Conservation (phyloP, 92 coral and sea anemone genomes). For the Montipora capitata region DNA sequence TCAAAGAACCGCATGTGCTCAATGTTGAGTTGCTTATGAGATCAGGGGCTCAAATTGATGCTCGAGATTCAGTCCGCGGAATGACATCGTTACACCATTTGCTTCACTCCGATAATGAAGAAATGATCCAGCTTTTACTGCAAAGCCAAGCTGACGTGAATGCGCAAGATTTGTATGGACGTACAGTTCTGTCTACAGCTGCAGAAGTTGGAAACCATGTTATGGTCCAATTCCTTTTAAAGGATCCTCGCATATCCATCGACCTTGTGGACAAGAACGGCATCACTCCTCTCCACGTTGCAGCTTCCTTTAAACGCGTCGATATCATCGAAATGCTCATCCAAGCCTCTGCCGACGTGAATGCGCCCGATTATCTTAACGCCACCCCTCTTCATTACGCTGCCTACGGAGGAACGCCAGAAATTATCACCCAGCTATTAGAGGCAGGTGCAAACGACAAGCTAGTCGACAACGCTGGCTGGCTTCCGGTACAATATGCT, state of each 20-base stretch:
- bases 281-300: slow-evolving; percentile 55
- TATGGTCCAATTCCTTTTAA: slow-evolving; percentile 33
- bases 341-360: slow-evolving; percentile 40
- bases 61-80: slow-evolving; percentile 44
- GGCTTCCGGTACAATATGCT: slow-evolving; percentile 55
- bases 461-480: slow-evolving; percentile 18
- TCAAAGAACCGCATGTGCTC: slow-evolving; percentile 39
- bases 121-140: slow-evolving; percentile 42
- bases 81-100: slow-evolving; percentile 53
- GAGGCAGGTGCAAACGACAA: slow-evolving; percentile 48
- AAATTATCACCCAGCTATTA: slow-evolving; percentile 46
- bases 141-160: slow-evolving; percentile 11
- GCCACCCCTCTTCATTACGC: slow-evolving; percentile 64
- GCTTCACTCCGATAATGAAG: slow-evolving; percentile 34
- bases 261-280: slow-evolving; percentile 53
- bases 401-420: slow-evolving; percentile 71
- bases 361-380: slow-evolving; percentile 37
- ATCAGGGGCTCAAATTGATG: slow-evolving; percentile 38
- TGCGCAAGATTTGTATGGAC: slow-evolving; percentile 51
- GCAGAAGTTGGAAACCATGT: slow-evolving; percentile 49
- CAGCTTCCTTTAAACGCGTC: slow-evolving; percentile 52
- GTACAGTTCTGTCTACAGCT: slow-evolving; percentile 35
- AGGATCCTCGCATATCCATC: slow-evolving; percentile 16
- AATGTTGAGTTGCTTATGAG: slow-evolving; percentile 42
- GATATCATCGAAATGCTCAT: slow-evolving; percentile 44